Evolutionary conservation across 1,140 invertebrate species (phyloP).

Genomic region (Micrasema longulum): DNA sequence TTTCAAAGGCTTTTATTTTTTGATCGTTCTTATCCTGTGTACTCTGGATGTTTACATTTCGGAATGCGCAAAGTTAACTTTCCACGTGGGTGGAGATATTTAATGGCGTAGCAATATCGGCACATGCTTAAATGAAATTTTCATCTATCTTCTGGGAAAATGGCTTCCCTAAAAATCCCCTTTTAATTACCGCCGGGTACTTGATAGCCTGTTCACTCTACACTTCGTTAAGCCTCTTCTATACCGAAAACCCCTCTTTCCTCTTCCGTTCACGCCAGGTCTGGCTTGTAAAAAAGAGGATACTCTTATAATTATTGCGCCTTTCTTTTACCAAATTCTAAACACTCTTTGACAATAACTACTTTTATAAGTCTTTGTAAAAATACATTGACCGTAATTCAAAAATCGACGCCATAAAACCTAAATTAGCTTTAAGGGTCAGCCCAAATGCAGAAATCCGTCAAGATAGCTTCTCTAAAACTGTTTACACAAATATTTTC

Average conservation of each 20-base stretch:
- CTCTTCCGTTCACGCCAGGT: neutral
- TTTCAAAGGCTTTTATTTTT: constrained; percentile 16
- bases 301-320: too few species aligned
- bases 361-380: too few species aligned
- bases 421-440: too few species aligned
- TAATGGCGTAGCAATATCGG: constrained; percentile 18
- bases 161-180: constrained; percentile 5
- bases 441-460: too few species aligned
- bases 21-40: neutral
- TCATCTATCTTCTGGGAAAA: constrained; percentile 18
- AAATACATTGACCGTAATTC: too few species aligned
- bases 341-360: too few species aligned
- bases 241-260: constrained; percentile 1
- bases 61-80: neutral
- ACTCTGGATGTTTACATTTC: too few species aligned
- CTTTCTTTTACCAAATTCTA: too few species aligned
- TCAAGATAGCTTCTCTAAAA: too few species aligned
- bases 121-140: constrained; percentile 25
- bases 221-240: constrained; percentile 24
- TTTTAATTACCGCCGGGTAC: constrained; percentile 29
- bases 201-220: constrained; percentile 13
- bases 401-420: too few species aligned
- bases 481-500: too few species aligned
- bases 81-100: constrained; percentile 11
- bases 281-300: too few species aligned